Evolutionary conservation across 2,888 invertebrate genomes (phyloP), one percentile per base, ranked within the genome.

Genomic region (Ctena decussata): DNA sequence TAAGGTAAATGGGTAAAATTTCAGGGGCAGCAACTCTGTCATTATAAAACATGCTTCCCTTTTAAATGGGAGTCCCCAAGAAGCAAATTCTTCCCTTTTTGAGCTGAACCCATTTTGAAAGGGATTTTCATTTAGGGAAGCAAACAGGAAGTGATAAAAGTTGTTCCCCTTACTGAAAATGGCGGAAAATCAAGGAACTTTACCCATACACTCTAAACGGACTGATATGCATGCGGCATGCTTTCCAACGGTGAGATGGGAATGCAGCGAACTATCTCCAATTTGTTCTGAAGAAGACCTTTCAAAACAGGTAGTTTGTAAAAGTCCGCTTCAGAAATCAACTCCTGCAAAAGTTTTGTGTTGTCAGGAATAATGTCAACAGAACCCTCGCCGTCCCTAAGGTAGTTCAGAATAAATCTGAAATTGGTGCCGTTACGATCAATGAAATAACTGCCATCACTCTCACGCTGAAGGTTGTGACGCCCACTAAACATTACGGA

Each of bases 341-440:
- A 69, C 71, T 93, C 92, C 32, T 89, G 81, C 15, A 91, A 41
- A 18, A 85, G 49, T 35, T 78, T 82, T 3, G 44, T 32, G 27
- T 91, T 87, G 6, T 79, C 77, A 15, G 91, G 90, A 30, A 93
- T 53, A 1, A 90, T 87, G 1, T 87, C 87, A 1, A 82, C 71
- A 1, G 92, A 85, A n/a, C 87, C 80, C 21, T 44, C 44, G 0
- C 92, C 92, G 53, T 93, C 92, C 41, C 92, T 82, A 27, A 93
- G 81, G 74, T 90, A 93, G 79, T 93, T 93, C 21, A 93, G 83
- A 39, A 93, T 91, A 65, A 87, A 90, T 0, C 93, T 82, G 83
- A 93, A 93, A 70, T 91, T 85, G 0, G 89, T 90, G 8, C 92
- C 92, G 69, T 93, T 92, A 24, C 93, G 73, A 77, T 93, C 93